phyloP scores from a whole-genome alignment of 2,113 vertebrate genomes.

The Tylochromis polylepis region DNA sequence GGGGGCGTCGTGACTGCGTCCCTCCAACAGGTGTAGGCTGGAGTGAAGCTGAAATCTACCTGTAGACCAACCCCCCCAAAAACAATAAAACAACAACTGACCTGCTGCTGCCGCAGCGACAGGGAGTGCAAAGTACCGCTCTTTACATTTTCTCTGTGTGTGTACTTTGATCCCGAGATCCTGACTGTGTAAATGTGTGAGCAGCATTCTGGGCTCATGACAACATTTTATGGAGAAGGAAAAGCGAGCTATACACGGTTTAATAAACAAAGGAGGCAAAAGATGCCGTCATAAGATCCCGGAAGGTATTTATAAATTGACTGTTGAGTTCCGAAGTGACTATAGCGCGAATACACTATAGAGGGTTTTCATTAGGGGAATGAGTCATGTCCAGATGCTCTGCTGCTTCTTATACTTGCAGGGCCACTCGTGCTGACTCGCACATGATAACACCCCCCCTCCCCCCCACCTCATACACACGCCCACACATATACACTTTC shows the following conservation, averaged over 20 bases:
- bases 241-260: background rate
- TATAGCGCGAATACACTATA: slow-evolving; percentile 10
- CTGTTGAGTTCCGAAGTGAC: background rate
- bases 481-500: slow-evolving; percentile 24
- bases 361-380: slow-evolving; percentile 35
- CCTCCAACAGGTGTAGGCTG: slow-evolving; percentile 70
- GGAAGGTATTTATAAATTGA: background rate
- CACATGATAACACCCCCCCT: slow-evolving; percentile 15
- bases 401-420: slow-evolving; percentile 37
- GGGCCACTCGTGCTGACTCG: slow-evolving; percentile 34
- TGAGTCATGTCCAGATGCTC: slow-evolving; percentile 66
- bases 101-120: slow-evolving; percentile 18
- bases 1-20: slow-evolving; percentile 66
- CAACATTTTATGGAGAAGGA: background rate
- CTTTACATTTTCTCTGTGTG: background rate
- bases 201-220: background rate
- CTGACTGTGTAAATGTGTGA: background rate
- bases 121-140: background rate
- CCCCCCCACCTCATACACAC: background rate
- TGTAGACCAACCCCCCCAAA: slow-evolving; percentile 13
- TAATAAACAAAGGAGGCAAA: background rate
- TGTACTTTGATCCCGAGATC: background rate
- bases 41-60: slow-evolving; percentile 44
- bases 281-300: background rate
- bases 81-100: background rate